Evolutionary conservation across 2,797 vertebrate species (phyloP), one percentile per base, ranked within the genome.

Genomic region (Micrastur ruficollis): DNA sequence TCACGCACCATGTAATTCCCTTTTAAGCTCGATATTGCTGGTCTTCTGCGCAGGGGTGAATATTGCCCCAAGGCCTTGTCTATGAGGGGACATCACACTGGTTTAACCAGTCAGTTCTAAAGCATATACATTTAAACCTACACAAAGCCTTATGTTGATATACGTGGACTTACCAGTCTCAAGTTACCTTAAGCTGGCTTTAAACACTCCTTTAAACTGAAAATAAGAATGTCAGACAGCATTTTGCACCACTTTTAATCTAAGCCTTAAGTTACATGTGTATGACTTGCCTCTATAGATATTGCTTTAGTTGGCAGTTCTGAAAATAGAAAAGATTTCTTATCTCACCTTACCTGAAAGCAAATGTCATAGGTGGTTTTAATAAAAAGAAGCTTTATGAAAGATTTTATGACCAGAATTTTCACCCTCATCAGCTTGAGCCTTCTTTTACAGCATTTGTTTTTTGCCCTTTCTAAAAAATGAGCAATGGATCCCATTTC

Each of bases 401-500:
- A 93, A 94, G 46, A 91, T 91, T 97, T 92, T 83, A 81, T 58
- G 53, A 81, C 29, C 55, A 90, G 73, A 72, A 55, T 78, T 89
- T 96, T 97, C 59, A 56, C 31, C 15, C 32, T 83, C 78, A 72
- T 92, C 62, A 90, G 13, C 44, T 10, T 89, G 52, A 91, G 6
- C 18, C 42, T 71, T 62, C 67, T 94, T 94, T 78, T 86, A 55
- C 59, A 80, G 7, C 49, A 66, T 90, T 97, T 94, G n/a, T 58
- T 89, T 96, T 97, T 92, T 85, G 23, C 42, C 23, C 86, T 75
- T 97, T 93, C 44, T 94, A 59, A 94, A 81, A 88, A 86, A 80
- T 56, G 72, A 91, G 40, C 12, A 97, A 94, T 95, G 72, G 50
- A 91, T 94, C 90, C 52, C 34, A 95, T 94, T 84, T 96, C 80